Base-by-base conservation (phyloP, 2,113 vertebrate genomes). In the Tenebrosternarchus preto region DNA sequence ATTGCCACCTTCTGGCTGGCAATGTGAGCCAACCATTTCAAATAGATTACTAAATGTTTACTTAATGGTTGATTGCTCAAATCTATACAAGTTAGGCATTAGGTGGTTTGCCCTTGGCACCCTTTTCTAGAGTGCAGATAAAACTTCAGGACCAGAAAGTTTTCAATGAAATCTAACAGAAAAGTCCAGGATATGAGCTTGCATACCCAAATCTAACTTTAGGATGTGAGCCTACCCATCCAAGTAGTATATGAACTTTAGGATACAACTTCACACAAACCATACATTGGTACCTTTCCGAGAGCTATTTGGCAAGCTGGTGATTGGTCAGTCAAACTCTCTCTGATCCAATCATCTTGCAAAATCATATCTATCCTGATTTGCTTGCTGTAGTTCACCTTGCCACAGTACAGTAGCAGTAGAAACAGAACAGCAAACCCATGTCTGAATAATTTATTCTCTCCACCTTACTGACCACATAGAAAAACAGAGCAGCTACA, bases 91-190 rank as follows among this genome's bases (percentile, higher is more conserved):
- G 31, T n/a, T 39, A n/a, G 31, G n/a, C 64, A 33, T 7, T 27
- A 17, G 29, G 33, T 33, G 19, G n/a, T 20, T 6, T 19, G n/a
- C 11, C 33, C 20, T 68, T 39, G 64, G 33, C 64, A 39, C 17
- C 2, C 0, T 22, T n/a, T n/a, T 11, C 20, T 2, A 22, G 64
- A 68, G 64, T 11, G 64, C 63, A 36, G 31, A 20, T 66, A n/a
- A 66, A 66, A 66, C 17, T 36, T 16, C 64, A 68, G 22, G 33
- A 2, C 72, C 31, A 74, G 72, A 27, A 22, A 74, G 7, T 5
- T 19, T 60, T 6, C 53, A 39, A 82, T 73, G 73, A 24, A 69
- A 16, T 57, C 33, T 76, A 73, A 25, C 59, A 79, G 25, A 27
- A 22, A 7, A 63, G n/a, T 50, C 36, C 36, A 68, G 33, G 64